Base-by-base conservation (phyloP, 30 jellyfish, hydroid and myxozoan genomes). In the Cassiopea andromeda region DNA sequence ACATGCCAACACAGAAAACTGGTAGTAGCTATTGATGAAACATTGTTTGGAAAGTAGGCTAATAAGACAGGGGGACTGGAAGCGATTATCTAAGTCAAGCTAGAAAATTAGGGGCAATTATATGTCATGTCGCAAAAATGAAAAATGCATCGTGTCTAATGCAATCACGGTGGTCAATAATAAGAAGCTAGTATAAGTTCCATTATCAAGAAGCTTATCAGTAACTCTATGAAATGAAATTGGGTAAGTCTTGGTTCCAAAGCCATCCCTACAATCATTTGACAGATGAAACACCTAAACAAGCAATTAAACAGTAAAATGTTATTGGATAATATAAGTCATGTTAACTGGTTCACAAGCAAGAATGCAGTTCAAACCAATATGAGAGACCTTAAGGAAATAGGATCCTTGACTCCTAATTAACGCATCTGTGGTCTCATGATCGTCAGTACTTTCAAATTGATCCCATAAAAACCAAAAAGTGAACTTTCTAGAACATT, bases 241-340 rank as follows among this genome's bases (percentile, higher is more conserved):
- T 75, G 47, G 69, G 8, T 1, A 1, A 43, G 45, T 75, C 68
- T 75, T 75, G 83, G 83, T 75, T 44, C 69, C 13, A 50, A 6
- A 46, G 66, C 64, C 74, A 77, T 10, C 10, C 74, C 38, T 27
- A 47, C 15, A 50, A 77, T 54, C 73, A 77, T 43, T 43, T 77
- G 86, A 77, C 86, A 49, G 19, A 47, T 27, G 74, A 46, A 77
- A 77, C 86, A 54, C 74, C 48, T n/a, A 16, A 44, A 16, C 74
- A 48, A 77, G 70, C 17, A 50, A 50, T 54, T 77, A 18, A n/a
- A 48, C 50, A 43, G 15, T 69, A 17, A 10, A 50, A 54, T 47
- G 48, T 49, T 74, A 77, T 14, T 38, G 69, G 84, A 75, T 75
- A 75, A 44, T 77, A 2, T 12, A 50, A 27, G 57, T 43, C 0